Evolutionary conservation across 2,888 invertebrate species (phyloP), one percentile per base, ranked within the genome.

Genomic region (Andrena bicolor): DNA sequence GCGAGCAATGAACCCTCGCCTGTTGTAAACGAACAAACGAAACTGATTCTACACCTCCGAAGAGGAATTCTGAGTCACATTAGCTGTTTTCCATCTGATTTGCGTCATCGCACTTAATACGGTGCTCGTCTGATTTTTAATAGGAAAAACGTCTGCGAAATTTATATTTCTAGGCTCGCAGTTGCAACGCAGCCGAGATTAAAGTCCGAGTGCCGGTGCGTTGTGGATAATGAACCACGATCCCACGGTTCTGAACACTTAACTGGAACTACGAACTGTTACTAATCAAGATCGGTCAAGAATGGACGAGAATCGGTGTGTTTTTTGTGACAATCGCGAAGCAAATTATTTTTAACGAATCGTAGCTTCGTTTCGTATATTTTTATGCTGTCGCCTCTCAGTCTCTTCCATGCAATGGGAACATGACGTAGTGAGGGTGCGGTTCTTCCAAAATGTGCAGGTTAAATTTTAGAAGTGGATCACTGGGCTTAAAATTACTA

Each of bases 51-150:
- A 16, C 13, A 20, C 48, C 16, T 49, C 6, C 32, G 26, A 65
- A 60, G 56, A 48, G 75, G 80, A 79, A 83, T 76, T 83, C 82
- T 80, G 84, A 84, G 28, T 83, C 81, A 83, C 53, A 68, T 66
- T 23, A 53, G 10, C n/a, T 30, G 26, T 51, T 41, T 51, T 20
- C 53, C 23, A 41, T 56, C 41, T 61, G 26, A 71, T 77, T 64
- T 64, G 64, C 81, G 81, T 81, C 83, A 75, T 32, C 10, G 35
- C 20, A 26, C 77, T 75, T 70, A 71, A 83, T 77, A 77, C 32
- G 81, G 77, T 51, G 51, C 28, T 53, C 53, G 32, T n/a, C 49
- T 8, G 68, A 63, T 79, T 74, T 81, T 79, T 75, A 68, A 70
- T 58, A 13, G 65, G 72, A 63, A 75, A 71, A 49, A 10, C 35